Evolutionary conservation across 1,140 invertebrate species (phyloP).

Genomic region (Lepidostoma basale): DNA sequence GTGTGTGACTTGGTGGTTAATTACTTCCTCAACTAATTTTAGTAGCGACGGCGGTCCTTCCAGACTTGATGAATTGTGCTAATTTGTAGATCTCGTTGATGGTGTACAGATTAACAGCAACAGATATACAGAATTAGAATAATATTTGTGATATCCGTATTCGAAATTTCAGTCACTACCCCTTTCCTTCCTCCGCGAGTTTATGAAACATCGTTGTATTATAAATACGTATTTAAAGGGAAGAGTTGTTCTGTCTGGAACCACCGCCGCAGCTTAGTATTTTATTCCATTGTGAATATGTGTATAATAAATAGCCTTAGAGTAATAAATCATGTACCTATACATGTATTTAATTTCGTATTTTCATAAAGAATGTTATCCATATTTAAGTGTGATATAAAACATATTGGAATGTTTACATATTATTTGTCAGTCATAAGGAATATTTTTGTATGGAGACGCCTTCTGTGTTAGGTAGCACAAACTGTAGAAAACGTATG

Average conservation of each 20-base stretch:
- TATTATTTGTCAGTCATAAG: slow-evolving; percentile 24
- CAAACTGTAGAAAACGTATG: slow-evolving; percentile 1
- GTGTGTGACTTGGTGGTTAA: not conserved
- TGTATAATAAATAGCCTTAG: not conserved
- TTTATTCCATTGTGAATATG: not conserved
- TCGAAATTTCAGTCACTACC: too few species aligned
- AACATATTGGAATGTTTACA: slow-evolving; percentile 20
- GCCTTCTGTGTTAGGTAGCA: slow-evolving; percentile 3
- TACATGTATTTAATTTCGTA: slow-evolving; percentile 11
- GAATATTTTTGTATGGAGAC: slow-evolving; percentile 24
- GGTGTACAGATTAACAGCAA: too few species aligned
- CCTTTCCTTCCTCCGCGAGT: too few species aligned
- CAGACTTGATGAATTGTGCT: too few species aligned
- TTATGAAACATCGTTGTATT: too few species aligned
- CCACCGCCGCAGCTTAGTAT: too few species aligned
- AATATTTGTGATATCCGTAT: too few species aligned
- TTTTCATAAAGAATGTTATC: slow-evolving; percentile 10
- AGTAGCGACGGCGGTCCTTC: too few species aligned
- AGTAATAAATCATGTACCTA: not conserved
- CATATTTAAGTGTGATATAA: slow-evolving; percentile 5
- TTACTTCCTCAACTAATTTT: slow-evolving; percentile 6
- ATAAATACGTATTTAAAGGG: too few species aligned
- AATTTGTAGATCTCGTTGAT: too few species aligned
- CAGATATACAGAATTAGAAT: too few species aligned
- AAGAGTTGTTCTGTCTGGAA: too few species aligned